Conservation (phyloP, 2,888 invertebrate species). For the Temnothorax rugatulus region DNA sequence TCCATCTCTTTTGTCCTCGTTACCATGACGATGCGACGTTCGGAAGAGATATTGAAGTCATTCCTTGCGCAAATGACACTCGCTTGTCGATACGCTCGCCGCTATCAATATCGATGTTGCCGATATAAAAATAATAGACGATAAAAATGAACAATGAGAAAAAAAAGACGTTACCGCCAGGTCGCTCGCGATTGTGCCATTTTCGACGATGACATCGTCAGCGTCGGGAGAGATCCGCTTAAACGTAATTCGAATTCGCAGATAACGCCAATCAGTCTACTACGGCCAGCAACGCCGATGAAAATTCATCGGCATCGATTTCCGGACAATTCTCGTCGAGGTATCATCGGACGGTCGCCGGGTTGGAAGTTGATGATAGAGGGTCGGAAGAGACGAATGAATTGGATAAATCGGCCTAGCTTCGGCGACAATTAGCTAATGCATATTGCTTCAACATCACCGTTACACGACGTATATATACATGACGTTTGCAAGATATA, state of each 20-base stretch:
- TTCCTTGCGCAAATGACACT: constrained; percentile 42
- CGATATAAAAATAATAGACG: constrained; percentile 42
- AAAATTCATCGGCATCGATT: constrained; percentile 69
- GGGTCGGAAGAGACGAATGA: constrained; percentile 70
- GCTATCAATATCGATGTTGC: constrained; percentile 38
- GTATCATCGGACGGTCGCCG: constrained; percentile 19
- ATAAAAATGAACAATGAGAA: constrained; percentile 32
- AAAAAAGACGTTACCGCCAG: constrained; percentile 9
- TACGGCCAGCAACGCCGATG: constrained; percentile 50
- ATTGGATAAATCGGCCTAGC: constrained; percentile 72
- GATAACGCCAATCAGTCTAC: constrained; percentile 60
- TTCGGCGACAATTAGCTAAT: constrained; percentile 84
- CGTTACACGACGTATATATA: background rate
- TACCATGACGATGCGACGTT: constrained; percentile 41
- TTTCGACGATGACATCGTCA: constrained; percentile 42
- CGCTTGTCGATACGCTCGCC: constrained; percentile 28
- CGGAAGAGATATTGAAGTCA: constrained; percentile 42
- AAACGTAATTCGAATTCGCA: constrained; percentile 43
- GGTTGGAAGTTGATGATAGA: constrained; percentile 57
- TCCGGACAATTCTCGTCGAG: constrained; percentile 59
- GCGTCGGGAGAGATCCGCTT: constrained; percentile 34
- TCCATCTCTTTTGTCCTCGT: constrained; percentile 31
- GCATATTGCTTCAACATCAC: constrained; percentile 72
- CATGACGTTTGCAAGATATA: constrained; percentile 26
- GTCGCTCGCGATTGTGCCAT: constrained; percentile 31